phyloP scores from a whole-genome alignment of 2,888 invertebrate genomes.

The Watsonalla binaria region DNA sequence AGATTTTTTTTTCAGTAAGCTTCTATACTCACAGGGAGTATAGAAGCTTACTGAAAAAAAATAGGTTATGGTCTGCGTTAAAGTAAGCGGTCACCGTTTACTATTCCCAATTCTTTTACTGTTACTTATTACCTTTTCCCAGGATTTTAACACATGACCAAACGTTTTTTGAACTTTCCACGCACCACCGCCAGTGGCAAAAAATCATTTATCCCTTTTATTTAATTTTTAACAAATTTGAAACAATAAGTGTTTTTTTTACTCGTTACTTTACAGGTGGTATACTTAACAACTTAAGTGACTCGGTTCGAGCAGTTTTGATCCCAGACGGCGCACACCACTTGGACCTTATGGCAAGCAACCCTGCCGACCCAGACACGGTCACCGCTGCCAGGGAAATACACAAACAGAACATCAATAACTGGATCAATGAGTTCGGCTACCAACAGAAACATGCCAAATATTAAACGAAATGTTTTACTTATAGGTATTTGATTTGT shows the following conservation, averaged over 20 bases:
- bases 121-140: too few relatives aligned
- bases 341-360: constrained; percentile 85
- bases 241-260: too few relatives aligned
- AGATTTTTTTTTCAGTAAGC: too few relatives aligned
- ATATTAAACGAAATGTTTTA: not conserved
- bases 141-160: too few relatives aligned
- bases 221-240: not conserved
- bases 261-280: constrained; percentile 70
- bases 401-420: constrained; percentile 79
- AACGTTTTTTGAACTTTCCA: too few relatives aligned
- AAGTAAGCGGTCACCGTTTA: too few relatives aligned
- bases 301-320: constrained; percentile 82
- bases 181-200: too few relatives aligned
- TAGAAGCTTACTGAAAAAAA: too few relatives aligned
- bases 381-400: constrained; percentile 81
- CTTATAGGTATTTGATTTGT: not conserved
- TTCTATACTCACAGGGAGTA: too few relatives aligned
- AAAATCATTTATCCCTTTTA: too few relatives aligned
- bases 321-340: constrained; percentile 93
- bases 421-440: constrained; percentile 73
- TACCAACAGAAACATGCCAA: constrained; percentile 1
- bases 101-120: too few relatives aligned
- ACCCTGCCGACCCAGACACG: constrained; percentile 81
- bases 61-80: too few relatives aligned
- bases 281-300: constrained; percentile 83